Conservation (phyloP, 1,140 invertebrate genomes). For the Bilobella aurantiaca region DNA sequence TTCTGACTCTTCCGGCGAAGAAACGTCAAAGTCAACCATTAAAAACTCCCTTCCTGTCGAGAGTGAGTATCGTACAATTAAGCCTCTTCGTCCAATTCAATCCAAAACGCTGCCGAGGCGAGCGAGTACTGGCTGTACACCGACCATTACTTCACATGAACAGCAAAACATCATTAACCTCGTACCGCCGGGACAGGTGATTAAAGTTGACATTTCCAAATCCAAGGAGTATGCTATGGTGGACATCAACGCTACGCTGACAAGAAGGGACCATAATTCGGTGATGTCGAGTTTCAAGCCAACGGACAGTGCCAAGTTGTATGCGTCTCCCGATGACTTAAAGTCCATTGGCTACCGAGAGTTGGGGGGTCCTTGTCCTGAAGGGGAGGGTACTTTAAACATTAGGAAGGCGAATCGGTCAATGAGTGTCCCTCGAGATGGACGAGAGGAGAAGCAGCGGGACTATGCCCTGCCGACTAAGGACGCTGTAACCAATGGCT, state of each 20-base stretch:
- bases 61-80: constrained; percentile 35
- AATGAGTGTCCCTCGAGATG: constrained; percentile 45
- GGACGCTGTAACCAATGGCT: not conserved
- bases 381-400: not conserved
- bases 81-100: constrained; percentile 35
- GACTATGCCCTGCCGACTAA: constrained; percentile 19
- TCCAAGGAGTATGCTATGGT: constrained; percentile 36
- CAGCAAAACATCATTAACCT: constrained; percentile 34
- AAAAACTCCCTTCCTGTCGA: constrained; percentile 23
- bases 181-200: constrained; percentile 54
- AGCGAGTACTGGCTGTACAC: constrained; percentile 31
- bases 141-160: constrained; percentile 26
- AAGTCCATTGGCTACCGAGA: constrained; percentile 63
- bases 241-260: constrained; percentile 23
- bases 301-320: constrained; percentile 68
- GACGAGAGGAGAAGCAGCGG: not conserved
- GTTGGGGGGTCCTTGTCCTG: not conserved
- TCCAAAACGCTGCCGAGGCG: constrained; percentile 31
- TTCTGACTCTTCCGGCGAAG: constrained; percentile 19
- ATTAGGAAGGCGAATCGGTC: constrained; percentile 39
- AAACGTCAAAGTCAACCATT: constrained; percentile 17
- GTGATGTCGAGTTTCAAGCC: constrained; percentile 76
- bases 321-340: constrained; percentile 73
- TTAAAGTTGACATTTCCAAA: constrained; percentile 56
- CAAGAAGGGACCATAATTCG: constrained; percentile 11